Evolutionary conservation across 2,797 vertebrate genomes (phyloP).

Genomic region (Coregonus sp.): DNA sequence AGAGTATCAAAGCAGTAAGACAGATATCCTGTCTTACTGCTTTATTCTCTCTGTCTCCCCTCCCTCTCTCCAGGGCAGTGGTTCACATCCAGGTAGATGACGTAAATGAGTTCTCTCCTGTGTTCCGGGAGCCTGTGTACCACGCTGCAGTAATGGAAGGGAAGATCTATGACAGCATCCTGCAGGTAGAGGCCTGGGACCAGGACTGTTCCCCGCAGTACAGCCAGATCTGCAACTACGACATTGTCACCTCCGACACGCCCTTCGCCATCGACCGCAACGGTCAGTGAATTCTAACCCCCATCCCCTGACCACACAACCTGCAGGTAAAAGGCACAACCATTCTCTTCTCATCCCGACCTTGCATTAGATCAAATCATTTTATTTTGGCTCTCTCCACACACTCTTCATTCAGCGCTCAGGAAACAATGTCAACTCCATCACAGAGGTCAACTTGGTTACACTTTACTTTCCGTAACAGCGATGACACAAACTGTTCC

Average conservation of each 20-base stretch:
- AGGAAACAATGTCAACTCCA: background rate
- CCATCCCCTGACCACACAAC: background rate
- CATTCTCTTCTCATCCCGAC: background rate
- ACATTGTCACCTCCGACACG: constrained; percentile 89
- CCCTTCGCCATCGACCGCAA: constrained; percentile 97
- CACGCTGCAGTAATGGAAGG: constrained; percentile 88
- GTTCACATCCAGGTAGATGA: constrained; percentile 98
- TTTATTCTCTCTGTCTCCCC: too few species aligned
- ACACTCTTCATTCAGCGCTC: background rate
- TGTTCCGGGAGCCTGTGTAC: constrained; percentile 88
- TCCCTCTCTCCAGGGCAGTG: constrained; percentile 80
- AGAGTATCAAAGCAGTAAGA: too few species aligned
- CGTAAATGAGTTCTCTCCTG: constrained; percentile 91
- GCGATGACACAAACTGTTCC: background rate
- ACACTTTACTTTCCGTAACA: background rate
- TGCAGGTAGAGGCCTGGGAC: constrained; percentile 94
- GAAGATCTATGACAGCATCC: constrained; percentile 94
- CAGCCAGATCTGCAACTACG: constrained; percentile 98
- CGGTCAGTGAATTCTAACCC: constrained; percentile 74
- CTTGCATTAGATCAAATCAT: background rate
- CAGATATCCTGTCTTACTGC: too few species aligned
- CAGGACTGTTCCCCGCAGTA: constrained; percentile 96
- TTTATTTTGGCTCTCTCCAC: background rate
- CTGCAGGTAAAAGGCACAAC: background rate
- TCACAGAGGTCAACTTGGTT: background rate